Evolutionary conservation across 2,113 vertebrate genomes (phyloP), one percentile per base, ranked within the genome.

Genomic region (Pantherophis guttatus): DNA sequence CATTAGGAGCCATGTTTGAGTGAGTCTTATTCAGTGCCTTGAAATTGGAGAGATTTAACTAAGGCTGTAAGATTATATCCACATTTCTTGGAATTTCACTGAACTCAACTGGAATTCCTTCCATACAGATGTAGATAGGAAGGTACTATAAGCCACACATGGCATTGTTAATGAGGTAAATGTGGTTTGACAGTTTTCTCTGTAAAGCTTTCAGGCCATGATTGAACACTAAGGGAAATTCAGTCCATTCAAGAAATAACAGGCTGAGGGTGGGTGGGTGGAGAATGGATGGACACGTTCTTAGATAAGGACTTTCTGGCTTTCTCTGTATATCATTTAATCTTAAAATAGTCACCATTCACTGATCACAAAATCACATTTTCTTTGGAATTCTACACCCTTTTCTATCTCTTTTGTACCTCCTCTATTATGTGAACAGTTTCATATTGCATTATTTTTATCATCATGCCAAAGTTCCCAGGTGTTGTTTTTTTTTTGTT

Each of bases 401-500:
- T 58, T 93, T 86, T 75, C 53, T 29, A 62, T 95, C 54, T 93
- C 95, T 93, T 87, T 62, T 62, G 95, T 75, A 44, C 93, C 95
- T 95, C 93, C 90, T 94, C 55, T 33, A 54, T 95, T 96, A 93
- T 53, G 26, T 21, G 33, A 8, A 88, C 70, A 48, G 89, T 26
- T 91, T 96, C 95, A 90, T n/a, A 2, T 97, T 96, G 94, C 96
- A 81, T 50, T 87, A 93, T 91, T 95, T 93, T 95, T 65, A 59
- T 65, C 90, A 90, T 87, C 88, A 39, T 62, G 89, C 94, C 92
- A 88, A 93, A 95, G 94, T 86, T 96, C 93, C 91, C 90, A 90
- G 85, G 2, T 94, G 90, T 19, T 19, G 44, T 3, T 3, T 65
- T 55, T 2, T 1, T 13, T 95, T 94, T 94, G 70, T 91, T 93